phyloP scores from a whole-genome alignment of 2,113 vertebrate species.

The Accipiter virgatus region DNA sequence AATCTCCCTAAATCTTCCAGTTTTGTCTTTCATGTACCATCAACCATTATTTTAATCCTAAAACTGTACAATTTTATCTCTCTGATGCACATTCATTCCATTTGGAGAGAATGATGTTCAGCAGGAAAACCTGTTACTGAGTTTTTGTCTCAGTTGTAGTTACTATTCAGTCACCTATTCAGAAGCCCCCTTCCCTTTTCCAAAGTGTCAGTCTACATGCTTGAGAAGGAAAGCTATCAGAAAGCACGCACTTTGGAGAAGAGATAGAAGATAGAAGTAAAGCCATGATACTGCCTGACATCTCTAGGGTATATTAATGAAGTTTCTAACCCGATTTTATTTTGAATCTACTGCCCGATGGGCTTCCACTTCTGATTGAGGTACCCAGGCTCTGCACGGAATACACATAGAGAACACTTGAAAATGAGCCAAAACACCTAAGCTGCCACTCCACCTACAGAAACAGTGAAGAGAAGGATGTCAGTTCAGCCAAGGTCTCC shows the following conservation, averaged over 20 bases:
- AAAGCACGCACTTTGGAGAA: neutral
- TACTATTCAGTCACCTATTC: neutral
- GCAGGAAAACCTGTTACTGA: neutral
- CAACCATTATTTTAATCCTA: neutral
- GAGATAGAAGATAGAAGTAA: neutral
- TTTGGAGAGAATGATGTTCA: neutral
- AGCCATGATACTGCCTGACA: neutral
- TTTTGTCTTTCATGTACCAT: neutral
- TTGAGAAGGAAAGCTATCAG: neutral
- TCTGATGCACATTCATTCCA: neutral
- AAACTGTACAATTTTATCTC: neutral
- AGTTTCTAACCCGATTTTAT: neutral
- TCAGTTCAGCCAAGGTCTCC: neutral
- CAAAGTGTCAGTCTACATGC: neutral
- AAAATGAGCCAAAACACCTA: neutral
- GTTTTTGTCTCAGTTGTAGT: neutral
- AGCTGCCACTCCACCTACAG: neutral
- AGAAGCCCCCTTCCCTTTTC: neutral
- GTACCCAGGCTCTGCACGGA: neutral
- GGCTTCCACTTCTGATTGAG: neutral
- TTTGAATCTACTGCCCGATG: neutral
- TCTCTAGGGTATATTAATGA: neutral
- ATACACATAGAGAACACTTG: neutral
- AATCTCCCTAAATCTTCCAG: neutral
- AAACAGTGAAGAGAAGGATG: neutral